These are phyloP conservation scores for Campylomormyrus numenius DNA, from an alignment of 2,113 vertebrate species.

Conservation along the genomic window DNA sequence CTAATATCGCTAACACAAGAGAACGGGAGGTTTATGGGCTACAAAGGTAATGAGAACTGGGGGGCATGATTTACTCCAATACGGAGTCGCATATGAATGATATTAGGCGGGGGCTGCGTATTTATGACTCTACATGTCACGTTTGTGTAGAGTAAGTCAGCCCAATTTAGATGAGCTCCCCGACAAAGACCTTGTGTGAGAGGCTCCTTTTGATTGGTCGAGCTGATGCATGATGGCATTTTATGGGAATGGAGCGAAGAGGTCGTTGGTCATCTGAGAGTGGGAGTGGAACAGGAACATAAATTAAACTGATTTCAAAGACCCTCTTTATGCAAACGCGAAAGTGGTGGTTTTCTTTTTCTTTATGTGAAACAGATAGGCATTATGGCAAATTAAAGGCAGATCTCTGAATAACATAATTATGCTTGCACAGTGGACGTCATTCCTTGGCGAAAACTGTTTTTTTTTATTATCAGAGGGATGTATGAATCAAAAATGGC, in stretches of 20 bases:
- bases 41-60: background rate
- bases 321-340: background rate
- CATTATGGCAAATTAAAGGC: background rate
- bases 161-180: background rate
- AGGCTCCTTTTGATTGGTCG: background rate
- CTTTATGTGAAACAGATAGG: constrained; percentile 2
- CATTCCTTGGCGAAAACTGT: background rate
- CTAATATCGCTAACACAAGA: background rate
- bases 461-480: background rate
- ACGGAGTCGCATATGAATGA: background rate
- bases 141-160: background rate
- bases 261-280: background rate
- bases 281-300: background rate
- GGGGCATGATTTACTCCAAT: background rate
- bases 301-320: background rate
- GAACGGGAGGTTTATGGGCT: background rate
- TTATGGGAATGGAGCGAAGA: background rate
- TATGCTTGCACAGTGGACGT: background rate
- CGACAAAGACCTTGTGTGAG: constrained; percentile 1
- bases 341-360: background rate
- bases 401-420: constrained; percentile 1
- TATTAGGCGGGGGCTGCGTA: background rate
- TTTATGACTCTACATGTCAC: background rate
- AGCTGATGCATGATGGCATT: background rate
- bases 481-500: background rate